These are phyloP conservation scores for Hartigia nigra DNA, from an alignment of 2,888 invertebrate species.

Conservation along the genomic window DNA sequence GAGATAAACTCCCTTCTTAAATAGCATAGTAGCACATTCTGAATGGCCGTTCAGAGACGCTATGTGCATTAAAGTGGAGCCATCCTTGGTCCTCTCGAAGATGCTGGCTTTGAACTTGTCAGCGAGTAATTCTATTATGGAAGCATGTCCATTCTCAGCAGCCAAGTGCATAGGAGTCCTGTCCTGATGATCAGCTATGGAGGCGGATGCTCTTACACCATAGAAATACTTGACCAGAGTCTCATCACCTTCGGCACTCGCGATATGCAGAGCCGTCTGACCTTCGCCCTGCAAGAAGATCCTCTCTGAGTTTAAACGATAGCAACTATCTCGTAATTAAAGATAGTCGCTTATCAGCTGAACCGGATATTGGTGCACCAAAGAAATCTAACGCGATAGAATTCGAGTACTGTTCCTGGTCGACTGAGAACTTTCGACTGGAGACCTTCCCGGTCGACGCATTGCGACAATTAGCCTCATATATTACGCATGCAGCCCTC, in stretches of 20 bases:
- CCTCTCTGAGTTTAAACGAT: background rate
- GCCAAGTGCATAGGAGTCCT: constrained; percentile 98
- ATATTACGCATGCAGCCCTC: constrained; percentile 47
- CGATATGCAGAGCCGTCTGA: constrained; percentile 94
- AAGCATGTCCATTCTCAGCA: constrained; percentile 96
- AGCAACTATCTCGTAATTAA: background rate
- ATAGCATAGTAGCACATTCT: constrained; percentile 97
- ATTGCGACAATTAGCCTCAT: constrained; percentile 50
- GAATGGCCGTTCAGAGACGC: constrained; percentile 97
- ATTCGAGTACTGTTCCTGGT: constrained; percentile 6
- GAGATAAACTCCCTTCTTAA: constrained; percentile 97
- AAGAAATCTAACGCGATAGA: constrained; percentile 12
- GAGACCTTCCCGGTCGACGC: constrained; percentile 35
- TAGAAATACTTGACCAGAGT: constrained; percentile 94
- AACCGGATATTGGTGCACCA: background rate
- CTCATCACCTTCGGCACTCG: constrained; percentile 96
- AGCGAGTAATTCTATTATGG: constrained; percentile 93
- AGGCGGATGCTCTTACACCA: constrained; percentile 93
- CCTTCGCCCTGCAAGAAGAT: constrained; percentile 77
- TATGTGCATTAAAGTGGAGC: constrained; percentile 98
- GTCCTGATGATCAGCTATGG: constrained; percentile 95
- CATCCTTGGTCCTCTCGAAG: constrained; percentile 96
- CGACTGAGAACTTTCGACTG: constrained; percentile 23
- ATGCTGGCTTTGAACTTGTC: constrained; percentile 99
- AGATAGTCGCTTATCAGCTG: background rate